Percentiles rank a stretch among this genome's conserved stretches.
Conservation (phyloP, 2,797 vertebrate species). For the Leptodactylus fallax region DNA sequence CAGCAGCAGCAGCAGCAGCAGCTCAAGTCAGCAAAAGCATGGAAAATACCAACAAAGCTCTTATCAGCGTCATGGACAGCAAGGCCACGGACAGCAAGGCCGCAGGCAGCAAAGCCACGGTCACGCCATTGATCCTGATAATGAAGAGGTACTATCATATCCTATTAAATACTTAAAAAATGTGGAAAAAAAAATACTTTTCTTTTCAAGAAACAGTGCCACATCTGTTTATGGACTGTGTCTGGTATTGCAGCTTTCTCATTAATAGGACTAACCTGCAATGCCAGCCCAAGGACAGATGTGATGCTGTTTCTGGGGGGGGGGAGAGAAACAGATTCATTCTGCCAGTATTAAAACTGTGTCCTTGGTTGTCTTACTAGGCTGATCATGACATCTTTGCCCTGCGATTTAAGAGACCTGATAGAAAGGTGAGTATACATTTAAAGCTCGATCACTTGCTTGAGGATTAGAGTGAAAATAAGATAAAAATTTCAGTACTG, state of each 20-base stretch:
- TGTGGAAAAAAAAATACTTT: too few relatives aligned
- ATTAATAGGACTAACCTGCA: background rate
- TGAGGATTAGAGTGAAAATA: too few relatives aligned
- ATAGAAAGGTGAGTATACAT: background rate
- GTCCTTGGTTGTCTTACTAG: background rate
- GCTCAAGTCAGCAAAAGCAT: fast-evolving
- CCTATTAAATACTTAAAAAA: too few relatives aligned
- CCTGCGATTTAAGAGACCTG: background rate
- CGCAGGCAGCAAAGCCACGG: fast-evolving
- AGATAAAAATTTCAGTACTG: background rate
- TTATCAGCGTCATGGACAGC: fast-evolving
- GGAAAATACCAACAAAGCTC: fast-evolving
- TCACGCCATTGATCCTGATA: background rate
- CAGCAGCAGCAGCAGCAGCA: fast-evolving
- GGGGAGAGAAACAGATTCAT: too few relatives aligned
- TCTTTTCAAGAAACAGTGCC: background rate
- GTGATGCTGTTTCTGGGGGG: too few relatives aligned
- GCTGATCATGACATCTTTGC: constrained; percentile 21
- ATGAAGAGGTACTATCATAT: constrained; percentile 6
- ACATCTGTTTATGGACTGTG: background rate
- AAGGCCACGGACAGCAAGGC: background rate
- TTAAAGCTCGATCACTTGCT: too few relatives aligned
- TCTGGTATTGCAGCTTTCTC: background rate
- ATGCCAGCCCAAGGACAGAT: too few relatives aligned
- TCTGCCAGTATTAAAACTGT: background rate